These are phyloP conservation scores for Astur gentilis DNA, from an alignment of 2,113 vertebrate genomes.

Conservation along the genomic window DNA sequence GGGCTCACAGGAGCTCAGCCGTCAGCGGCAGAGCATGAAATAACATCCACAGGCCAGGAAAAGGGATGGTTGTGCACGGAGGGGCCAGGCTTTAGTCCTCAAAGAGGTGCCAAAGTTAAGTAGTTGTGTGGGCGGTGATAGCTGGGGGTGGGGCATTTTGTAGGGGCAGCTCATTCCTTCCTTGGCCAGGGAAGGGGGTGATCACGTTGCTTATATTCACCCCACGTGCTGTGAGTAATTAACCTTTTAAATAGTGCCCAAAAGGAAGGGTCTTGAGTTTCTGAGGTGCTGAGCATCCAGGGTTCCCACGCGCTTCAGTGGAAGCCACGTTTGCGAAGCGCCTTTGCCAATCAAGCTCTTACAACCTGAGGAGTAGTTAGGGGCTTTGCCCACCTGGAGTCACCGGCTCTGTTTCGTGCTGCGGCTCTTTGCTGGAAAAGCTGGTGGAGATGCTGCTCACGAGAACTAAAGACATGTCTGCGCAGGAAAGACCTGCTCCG, in stretches of 20 bases:
- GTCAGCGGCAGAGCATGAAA: background rate
- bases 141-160: background rate
- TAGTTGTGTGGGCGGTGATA: background rate
- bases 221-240: background rate
- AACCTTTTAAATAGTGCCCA: background rate
- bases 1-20: background rate
- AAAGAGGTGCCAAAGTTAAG: background rate
- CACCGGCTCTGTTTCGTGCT: background rate
- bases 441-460: background rate
- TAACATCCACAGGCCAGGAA: background rate
- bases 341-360: background rate
- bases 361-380: background rate
- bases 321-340: background rate
- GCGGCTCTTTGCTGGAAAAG: background rate
- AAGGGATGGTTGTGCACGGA: background rate
- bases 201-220: background rate
- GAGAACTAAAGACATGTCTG: background rate
- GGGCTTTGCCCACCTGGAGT: background rate
- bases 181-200: background rate
- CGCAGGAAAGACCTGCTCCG: background rate
- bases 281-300: background rate
- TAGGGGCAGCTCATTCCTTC: background rate
- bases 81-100: background rate
- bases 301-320: fast-evolving
- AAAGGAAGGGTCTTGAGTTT: background rate